phyloP scores from a whole-genome alignment of 2,888 invertebrate genomes.

The Isotomurus palustris region DNA sequence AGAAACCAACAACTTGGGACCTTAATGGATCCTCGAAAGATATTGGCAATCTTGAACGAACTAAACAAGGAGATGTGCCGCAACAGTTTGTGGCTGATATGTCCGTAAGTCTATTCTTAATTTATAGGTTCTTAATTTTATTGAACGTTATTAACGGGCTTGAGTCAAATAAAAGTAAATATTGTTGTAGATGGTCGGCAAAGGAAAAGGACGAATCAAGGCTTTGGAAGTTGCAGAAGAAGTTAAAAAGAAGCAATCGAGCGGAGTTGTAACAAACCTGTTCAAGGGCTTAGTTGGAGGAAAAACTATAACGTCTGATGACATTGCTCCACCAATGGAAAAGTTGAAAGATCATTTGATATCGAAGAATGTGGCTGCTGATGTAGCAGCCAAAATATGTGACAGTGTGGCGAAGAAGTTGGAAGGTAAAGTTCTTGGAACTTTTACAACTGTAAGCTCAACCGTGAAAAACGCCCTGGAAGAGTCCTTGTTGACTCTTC shows the following conservation, averaged over 20 bases:
- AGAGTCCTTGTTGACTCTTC: constrained; percentile 85
- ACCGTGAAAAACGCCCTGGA: constrained; percentile 83
- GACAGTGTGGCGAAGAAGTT: constrained; percentile 85
- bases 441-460: constrained; percentile 86
- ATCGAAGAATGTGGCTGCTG: constrained; percentile 93
- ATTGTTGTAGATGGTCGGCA: constrained; percentile 64
- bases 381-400: constrained; percentile 89
- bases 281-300: constrained; percentile 70
- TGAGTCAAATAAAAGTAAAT: background rate
- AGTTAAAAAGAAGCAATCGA: constrained; percentile 55
- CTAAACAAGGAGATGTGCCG: constrained; percentile 46
- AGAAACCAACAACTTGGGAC: constrained; percentile 87
- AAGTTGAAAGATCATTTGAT: constrained; percentile 94
- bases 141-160: too few species aligned
- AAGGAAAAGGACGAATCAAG: constrained; percentile 76
- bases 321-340: constrained; percentile 81
- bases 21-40: constrained; percentile 54
- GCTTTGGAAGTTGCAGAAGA: constrained; percentile 73
- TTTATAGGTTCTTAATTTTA: background rate
- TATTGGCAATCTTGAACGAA: constrained; percentile 47
- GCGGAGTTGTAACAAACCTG: constrained; percentile 47
- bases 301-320: constrained; percentile 74
- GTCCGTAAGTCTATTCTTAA: constrained; percentile 55
- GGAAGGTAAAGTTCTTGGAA: constrained; percentile 87
- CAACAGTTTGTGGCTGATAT: constrained; percentile 59